phyloP scores from a whole-genome alignment of 2,797 vertebrate species.

The Helicolenus hilgendorfi region DNA sequence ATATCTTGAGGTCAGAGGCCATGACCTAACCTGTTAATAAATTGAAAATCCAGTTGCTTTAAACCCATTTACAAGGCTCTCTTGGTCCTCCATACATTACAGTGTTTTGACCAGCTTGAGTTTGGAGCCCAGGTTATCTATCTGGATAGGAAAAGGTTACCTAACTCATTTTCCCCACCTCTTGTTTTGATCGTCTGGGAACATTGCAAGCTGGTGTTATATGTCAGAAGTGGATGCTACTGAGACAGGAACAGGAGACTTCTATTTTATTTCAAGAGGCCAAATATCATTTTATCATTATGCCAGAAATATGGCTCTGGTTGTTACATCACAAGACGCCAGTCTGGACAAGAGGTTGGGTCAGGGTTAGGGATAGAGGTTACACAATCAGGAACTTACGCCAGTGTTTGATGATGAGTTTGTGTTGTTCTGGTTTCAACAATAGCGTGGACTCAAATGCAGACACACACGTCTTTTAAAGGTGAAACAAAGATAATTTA shows the following conservation, averaged over 20 bases:
- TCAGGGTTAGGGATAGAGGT: too few species aligned
- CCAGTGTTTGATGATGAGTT: too few species aligned
- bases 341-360: not conserved
- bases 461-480: too few species aligned
- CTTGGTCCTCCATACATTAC: not conserved
- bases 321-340: not conserved
- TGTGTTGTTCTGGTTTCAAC: too few species aligned
- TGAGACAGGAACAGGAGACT: constrained; percentile 25
- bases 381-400: too few species aligned
- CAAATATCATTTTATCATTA: constrained; percentile 36
- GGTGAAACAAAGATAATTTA: too few species aligned
- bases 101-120: not conserved
- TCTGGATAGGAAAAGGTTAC: constrained; percentile 21
- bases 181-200: constrained; percentile 44
- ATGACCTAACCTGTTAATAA: not conserved
- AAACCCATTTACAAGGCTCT: not conserved
- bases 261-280: constrained; percentile 34
- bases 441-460: too few species aligned
- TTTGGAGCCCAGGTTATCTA: not conserved
- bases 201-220: constrained; percentile 68
- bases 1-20: too few species aligned
- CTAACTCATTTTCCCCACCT: not conserved
- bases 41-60: not conserved
- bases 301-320: constrained; percentile 44
- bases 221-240: constrained; percentile 68